phyloP scores from a whole-genome alignment of 2,888 invertebrate species.

The Rhingia rostrata region DNA sequence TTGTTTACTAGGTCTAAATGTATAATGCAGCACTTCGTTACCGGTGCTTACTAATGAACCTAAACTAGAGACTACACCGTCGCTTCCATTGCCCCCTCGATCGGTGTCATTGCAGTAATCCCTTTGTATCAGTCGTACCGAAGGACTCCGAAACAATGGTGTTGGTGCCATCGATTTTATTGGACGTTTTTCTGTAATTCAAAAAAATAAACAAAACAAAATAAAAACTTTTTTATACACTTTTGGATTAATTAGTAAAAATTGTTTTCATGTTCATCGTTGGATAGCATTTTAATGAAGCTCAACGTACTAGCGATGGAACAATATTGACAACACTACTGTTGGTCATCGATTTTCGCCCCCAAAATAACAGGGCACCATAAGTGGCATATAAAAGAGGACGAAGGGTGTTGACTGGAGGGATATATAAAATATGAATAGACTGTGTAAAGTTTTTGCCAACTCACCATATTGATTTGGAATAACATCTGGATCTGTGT shows the following conservation, averaged over 20 bases:
- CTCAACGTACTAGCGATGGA: not conserved
- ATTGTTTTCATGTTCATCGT: constrained; percentile 17
- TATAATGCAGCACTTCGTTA: constrained; percentile 83
- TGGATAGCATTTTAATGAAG: constrained; percentile 51
- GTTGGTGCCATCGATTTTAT: constrained; percentile 81
- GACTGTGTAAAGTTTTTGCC: constrained; percentile 16
- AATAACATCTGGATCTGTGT: constrained; percentile 94
- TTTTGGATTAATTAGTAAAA: constrained; percentile 47
- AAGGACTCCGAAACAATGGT: constrained; percentile 82
- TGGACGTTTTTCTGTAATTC: constrained; percentile 82
- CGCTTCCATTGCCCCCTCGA: constrained; percentile 77
- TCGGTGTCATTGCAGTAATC: constrained; percentile 81
- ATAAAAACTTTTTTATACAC: constrained; percentile 22
- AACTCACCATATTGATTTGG: constrained; percentile 93
- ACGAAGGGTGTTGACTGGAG: not conserved
- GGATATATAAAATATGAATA: not conserved
- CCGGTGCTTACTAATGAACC: constrained; percentile 80
- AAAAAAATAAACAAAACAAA: constrained; percentile 32
- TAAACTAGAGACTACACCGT: constrained; percentile 76
- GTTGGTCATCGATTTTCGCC: not conserved
- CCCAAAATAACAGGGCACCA: not conserved
- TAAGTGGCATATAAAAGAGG: not conserved
- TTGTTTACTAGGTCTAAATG: constrained; percentile 83
- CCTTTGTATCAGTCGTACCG: constrained; percentile 82
- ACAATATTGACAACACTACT: constrained; percentile 5